phyloP scores from a whole-genome alignment of 2,888 invertebrate genomes.

The Euzophera pinguis region DNA sequence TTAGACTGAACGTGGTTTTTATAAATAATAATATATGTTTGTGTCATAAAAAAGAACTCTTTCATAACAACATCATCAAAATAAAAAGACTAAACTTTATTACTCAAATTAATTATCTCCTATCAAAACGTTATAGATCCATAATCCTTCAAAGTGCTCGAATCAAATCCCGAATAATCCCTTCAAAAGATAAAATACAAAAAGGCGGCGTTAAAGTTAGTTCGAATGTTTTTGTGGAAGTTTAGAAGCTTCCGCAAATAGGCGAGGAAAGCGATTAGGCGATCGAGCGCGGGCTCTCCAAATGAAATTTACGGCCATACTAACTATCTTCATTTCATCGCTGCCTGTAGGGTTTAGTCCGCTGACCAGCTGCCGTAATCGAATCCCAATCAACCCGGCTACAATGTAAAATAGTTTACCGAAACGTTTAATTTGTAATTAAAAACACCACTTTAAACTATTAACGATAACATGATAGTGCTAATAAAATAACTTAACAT shows the following conservation, averaged over 20 bases:
- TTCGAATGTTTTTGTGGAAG: conserved; percentile 35
- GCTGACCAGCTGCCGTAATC: conserved; percentile 67
- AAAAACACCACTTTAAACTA: conserved; percentile 51
- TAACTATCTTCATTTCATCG: conserved; percentile 74
- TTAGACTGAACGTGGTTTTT: no score
- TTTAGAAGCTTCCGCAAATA: conserved; percentile 57
- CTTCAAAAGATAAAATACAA: conserved; percentile 3
- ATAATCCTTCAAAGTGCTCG: not conserved
- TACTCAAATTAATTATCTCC: not conserved
- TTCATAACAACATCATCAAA: not conserved
- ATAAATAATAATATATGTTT: no score
- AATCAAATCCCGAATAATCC: conserved; percentile 2
- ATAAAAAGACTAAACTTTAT: not conserved
- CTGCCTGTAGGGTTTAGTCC: conserved; percentile 53
- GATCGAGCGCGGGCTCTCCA: conserved; percentile 53
- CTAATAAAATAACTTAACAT: not conserved
- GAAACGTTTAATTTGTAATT: conserved; percentile 65
- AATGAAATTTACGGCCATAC: conserved; percentile 75
- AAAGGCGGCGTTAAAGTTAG: conserved; percentile 9
- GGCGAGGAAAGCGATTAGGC: conserved; percentile 62
- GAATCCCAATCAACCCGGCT: conserved; percentile 69
- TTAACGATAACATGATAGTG: conserved; percentile 56
- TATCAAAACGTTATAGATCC: not conserved
- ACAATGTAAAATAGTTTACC: conserved; percentile 67
- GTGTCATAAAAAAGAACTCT: no score